Base-by-base conservation (phyloP, 1,140 invertebrate species). In the Bombus consobrinus region DNA sequence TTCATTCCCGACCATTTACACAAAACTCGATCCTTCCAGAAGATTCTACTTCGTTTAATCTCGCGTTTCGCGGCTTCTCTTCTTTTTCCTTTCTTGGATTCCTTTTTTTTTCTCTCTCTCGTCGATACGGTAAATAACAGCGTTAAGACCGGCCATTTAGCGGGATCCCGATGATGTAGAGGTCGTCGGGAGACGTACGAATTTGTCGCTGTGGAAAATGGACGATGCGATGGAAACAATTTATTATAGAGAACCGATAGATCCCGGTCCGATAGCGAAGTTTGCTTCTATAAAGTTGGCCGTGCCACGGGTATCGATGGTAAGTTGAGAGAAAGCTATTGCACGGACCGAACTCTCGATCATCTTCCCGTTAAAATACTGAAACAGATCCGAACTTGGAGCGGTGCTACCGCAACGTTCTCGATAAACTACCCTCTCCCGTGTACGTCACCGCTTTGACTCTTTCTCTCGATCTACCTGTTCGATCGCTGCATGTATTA, bases 231-330 rank as follows among this genome's bases (percentile, higher is more conserved):
- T 73, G 79, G 88, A 90, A 87, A 87, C 88, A 89, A 90, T 90
- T 89, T 90, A 90, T 90, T 89, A 89, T 80, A 81, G 88, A 34
- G 89, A 81, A 64, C 75, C 89, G 79, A 89, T 89, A 89, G 89
- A 90, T 90, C 47, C 47, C 82, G 88, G 6, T 62, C 53, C 85
- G 89, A 90, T 90, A 90, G 77, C 83, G 64, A 79, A 89, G 85
- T 87, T 90, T 74, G 78, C 68, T 74, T 71, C 83, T 90, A 89
- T 82, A 90, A 90, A 90, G 89, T 89, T 89, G 57, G 25, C 37
- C 25, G 64, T 66, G 72, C 34, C 22, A 5, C 69, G 66, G 59
- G 85, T 89, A 89, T 89, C 87, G 83, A 86, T 75, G 77, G 77
- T 89, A 89, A 89, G 75, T 89, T 74, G 59, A 75, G 73, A 83